phyloP scores from a whole-genome alignment of 2,888 invertebrate genomes.

The Aphrophora alni region DNA sequence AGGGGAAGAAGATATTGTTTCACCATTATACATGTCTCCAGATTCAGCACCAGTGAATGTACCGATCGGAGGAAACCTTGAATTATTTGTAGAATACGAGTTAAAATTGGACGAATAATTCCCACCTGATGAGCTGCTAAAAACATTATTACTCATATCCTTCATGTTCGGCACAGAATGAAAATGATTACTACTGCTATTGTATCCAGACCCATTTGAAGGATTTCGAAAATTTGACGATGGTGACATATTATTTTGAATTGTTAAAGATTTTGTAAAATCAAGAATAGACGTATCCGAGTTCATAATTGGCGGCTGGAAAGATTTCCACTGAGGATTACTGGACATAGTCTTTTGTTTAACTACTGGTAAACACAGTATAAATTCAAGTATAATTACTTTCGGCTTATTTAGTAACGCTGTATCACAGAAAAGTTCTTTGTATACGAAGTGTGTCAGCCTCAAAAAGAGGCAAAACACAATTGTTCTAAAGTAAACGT shows the following conservation, averaged over 20 bases:
- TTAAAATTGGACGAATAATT: slow-evolving; percentile 51
- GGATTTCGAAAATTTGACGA: slow-evolving; percentile 39
- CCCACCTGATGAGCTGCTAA: slow-evolving; percentile 57
- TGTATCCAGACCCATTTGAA: slow-evolving; percentile 65
- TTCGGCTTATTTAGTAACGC: slow-evolving; percentile 15
- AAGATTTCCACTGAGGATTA: slow-evolving; percentile 88
- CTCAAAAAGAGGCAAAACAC: slow-evolving; percentile 20
- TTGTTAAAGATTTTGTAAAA: slow-evolving; percentile 65
- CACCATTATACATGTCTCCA: slow-evolving; percentile 55
- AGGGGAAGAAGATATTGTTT: slow-evolving; percentile 46
- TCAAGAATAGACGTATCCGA: slow-evolving; percentile 82
- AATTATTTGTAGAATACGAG: slow-evolving; percentile 44
- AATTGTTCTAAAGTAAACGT: slow-evolving; percentile 13
- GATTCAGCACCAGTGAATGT: slow-evolving; percentile 60
- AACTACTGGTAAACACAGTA: slow-evolving; percentile 42
- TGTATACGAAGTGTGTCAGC: slow-evolving; percentile 36
- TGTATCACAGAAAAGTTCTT: slow-evolving; percentile 45
- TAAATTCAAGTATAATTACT: slow-evolving; percentile 27
- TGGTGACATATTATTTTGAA: slow-evolving; percentile 58
- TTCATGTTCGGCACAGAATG: slow-evolving; percentile 44
- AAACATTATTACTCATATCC: slow-evolving; percentile 54
- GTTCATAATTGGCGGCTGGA: slow-evolving; percentile 89
- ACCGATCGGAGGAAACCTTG: slow-evolving; percentile 54
- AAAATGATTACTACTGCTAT: slow-evolving; percentile 61
- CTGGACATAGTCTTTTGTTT: slow-evolving; percentile 66